Evolutionary conservation across 2,888 invertebrate genomes (phyloP).

Genomic region (Meteorus cinctellus): DNA sequence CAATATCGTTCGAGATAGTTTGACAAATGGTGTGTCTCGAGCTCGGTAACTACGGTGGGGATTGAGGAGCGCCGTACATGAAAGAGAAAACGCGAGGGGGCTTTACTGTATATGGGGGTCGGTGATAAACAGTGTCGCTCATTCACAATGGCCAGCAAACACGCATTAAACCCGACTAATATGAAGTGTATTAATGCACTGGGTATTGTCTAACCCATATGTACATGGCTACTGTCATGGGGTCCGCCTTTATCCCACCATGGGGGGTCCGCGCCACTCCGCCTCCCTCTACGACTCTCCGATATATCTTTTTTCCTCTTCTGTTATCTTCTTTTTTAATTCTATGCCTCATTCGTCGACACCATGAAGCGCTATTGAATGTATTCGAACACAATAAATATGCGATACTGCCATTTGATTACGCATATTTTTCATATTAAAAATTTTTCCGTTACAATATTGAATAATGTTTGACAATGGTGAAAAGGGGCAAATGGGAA

Average conservation of each 20-base stretch:
- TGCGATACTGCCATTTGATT: neutral
- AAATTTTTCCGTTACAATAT: too few relatives aligned
- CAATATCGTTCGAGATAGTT: neutral
- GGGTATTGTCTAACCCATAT: constrained; percentile 72
- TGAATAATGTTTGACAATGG: too few relatives aligned
- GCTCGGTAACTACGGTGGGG: neutral
- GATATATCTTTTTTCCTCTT: constrained; percentile 34
- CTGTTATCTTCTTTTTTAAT: constrained; percentile 20
- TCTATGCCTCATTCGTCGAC: neutral
- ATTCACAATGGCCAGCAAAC: constrained; percentile 73
- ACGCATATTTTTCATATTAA: neutral
- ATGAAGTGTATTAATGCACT: constrained; percentile 74
- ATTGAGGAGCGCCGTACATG: neutral
- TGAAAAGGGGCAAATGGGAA: too few relatives aligned
- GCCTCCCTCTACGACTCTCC: constrained; percentile 42
- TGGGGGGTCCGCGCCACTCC: constrained; percentile 67
- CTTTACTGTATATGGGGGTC: constrained; percentile 63
- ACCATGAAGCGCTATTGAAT: neutral
- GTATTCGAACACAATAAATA: neutral
- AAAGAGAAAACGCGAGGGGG: neutral
- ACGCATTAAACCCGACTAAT: constrained; percentile 73
- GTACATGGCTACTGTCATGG: constrained; percentile 72
- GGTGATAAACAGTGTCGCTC: constrained; percentile 74
- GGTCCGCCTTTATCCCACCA: constrained; percentile 67
- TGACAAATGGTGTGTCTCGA: constrained; percentile 7